Percentiles rank a stretch among this genome's conserved stretches.
Conservation (phyloP, 1,140 invertebrate species). For the Dinoponera quadriceps region DNA sequence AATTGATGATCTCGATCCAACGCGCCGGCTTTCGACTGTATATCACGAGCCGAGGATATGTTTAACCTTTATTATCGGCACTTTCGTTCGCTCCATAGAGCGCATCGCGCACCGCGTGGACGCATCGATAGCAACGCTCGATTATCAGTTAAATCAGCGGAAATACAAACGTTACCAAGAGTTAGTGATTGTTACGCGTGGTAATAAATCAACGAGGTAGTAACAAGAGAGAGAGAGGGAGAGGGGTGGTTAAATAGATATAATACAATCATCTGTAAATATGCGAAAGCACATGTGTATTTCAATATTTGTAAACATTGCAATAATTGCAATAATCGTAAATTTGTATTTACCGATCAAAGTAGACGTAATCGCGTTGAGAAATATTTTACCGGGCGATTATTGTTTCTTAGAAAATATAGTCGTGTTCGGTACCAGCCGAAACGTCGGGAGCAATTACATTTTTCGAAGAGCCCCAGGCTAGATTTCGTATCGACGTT, state of each 20-base stretch:
- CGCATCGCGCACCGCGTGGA: not conserved
- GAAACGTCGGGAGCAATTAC: not conserved
- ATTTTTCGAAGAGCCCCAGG: not conserved
- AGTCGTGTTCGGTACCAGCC: not conserved
- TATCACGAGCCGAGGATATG: not conserved
- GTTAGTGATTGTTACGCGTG: no score
- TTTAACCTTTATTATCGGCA: conserved; percentile 15
- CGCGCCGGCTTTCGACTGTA: not conserved
- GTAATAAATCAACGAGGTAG: no score
- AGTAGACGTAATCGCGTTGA: not conserved
- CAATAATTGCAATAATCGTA: not conserved
- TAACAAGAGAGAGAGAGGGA: no score
- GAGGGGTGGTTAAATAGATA: not conserved
- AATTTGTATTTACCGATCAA: not conserved
- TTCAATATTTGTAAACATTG: not conserved
- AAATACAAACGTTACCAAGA: no score
- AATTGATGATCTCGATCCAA: conserved; percentile 21
- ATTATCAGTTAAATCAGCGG: no score
- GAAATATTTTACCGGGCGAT: not conserved
- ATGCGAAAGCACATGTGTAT: not conserved
- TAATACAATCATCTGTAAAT: not conserved
- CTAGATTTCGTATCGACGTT: not conserved
- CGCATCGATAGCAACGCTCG: no score
- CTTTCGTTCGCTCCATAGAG: not conserved
- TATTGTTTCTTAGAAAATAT: not conserved